Percentiles rank a stretch among this genome's conserved stretches.
Conservation (phyloP, 1,140 invertebrate species). For the Pemphigus obesinymphae region DNA sequence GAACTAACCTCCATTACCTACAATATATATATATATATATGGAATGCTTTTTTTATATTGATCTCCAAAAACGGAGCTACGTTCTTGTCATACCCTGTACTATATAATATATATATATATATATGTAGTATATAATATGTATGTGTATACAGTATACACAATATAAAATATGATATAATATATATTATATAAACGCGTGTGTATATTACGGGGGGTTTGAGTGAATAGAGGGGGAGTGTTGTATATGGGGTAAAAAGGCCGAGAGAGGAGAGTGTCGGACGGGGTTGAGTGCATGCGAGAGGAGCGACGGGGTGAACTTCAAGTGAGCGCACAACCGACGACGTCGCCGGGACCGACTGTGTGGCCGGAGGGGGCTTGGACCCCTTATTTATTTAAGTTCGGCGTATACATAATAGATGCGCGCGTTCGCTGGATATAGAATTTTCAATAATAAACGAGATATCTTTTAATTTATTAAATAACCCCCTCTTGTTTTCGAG, state of each 20-base stretch:
- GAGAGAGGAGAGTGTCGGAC: background rate
- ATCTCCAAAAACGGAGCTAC: too few species aligned
- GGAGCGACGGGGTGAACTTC: background rate
- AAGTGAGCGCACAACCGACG: conserved; percentile 7
- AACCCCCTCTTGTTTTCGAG: conserved; percentile 35
- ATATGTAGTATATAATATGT: too few species aligned
- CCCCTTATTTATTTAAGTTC: conserved; percentile 40
- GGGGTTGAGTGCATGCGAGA: background rate
- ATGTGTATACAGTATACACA: background rate
- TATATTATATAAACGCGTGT: background rate
- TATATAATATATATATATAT: background rate
- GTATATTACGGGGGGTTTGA: background rate
- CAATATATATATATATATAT: too few species aligned
- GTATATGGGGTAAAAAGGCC: background rate
- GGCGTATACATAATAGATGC: conserved; percentile 33
- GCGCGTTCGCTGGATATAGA: conserved; percentile 42
- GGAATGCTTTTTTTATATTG: too few species aligned
- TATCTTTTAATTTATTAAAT: conserved; percentile 44
- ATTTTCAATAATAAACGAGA: conserved; percentile 44
- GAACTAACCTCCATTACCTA: too few species aligned
- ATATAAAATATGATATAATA: conserved; percentile 16
- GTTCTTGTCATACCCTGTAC: too few species aligned
- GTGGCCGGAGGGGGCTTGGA: conserved; percentile 37
- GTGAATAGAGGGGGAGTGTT: background rate
- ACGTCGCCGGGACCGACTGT: conserved; percentile 1